These are phyloP conservation scores for Oncorhynchus clarkii DNA, from an alignment of 2,113 vertebrate species.

Conservation along the genomic window DNA sequence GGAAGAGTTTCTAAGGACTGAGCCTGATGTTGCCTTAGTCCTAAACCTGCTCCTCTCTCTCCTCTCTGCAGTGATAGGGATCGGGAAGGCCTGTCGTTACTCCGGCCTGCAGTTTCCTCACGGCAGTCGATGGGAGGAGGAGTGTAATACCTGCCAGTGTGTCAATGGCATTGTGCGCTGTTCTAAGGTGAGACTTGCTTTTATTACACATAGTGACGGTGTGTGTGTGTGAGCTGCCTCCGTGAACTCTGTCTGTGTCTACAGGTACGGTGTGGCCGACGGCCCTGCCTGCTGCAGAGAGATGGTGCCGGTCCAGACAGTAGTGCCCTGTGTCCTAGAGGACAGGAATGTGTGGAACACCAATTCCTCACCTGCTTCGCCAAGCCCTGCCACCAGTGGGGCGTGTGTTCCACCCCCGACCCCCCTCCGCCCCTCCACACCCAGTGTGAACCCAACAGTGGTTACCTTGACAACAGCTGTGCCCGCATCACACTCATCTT, in stretches of 20 bases:
- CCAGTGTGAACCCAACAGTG: constrained; percentile 81
- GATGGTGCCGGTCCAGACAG: constrained; percentile 39
- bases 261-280: constrained; percentile 88
- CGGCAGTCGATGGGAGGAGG: constrained; percentile 86
- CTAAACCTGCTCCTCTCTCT: not conserved
- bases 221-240: not conserved
- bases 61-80: constrained; percentile 73
- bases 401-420: constrained; percentile 80
- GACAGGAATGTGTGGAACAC: constrained; percentile 80
- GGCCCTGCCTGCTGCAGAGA: constrained; percentile 79
- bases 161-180: constrained; percentile 81
- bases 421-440: constrained; percentile 67
- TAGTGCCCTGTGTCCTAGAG: constrained; percentile 73
- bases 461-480: constrained; percentile 84
- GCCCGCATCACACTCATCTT: constrained; percentile 90
- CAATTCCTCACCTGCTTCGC: constrained; percentile 81
- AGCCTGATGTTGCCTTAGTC: not conserved
- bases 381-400: constrained; percentile 84
- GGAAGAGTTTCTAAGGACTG: not conserved
- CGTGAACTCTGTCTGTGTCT: constrained; percentile 7
- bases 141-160: constrained; percentile 90
- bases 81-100: constrained; percentile 82
- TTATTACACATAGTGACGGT: not conserved
- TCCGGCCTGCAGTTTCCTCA: constrained; percentile 81
- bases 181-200: constrained; percentile 79